These are phyloP conservation scores for Pygocentrus nattereri DNA, from an alignment of 2,797 vertebrate genomes.

Conservation along the genomic window DNA sequence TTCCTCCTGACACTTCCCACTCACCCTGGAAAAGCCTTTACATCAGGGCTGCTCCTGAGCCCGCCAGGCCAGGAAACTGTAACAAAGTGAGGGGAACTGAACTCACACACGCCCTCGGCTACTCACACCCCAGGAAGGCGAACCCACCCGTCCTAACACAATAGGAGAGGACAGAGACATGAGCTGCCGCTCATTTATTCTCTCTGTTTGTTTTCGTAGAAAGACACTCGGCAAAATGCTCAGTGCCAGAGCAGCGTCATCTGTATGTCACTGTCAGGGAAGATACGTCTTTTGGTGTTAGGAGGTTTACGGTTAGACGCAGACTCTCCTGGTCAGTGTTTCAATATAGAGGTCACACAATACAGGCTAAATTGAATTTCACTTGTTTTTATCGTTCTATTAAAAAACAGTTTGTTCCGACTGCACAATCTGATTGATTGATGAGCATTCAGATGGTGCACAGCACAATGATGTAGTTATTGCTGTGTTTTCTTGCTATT, in stretches of 20 bases:
- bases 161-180: conserved; percentile 10
- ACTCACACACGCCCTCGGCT: conserved; percentile 48
- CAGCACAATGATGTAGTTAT: too few relatives aligned
- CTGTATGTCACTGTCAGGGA: neutral
- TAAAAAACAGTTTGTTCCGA: too few relatives aligned
- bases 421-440: too few relatives aligned
- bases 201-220: conserved; percentile 19
- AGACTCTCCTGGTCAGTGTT: too few relatives aligned
- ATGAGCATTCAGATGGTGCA: too few relatives aligned
- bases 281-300: neutral
- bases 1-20: conserved; percentile 63
- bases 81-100: conserved; percentile 79
- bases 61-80: conserved; percentile 72
- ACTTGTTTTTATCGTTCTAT: too few relatives aligned
- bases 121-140: conserved; percentile 33
- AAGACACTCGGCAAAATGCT: neutral
- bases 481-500: too few relatives aligned
- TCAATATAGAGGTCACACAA: too few relatives aligned
- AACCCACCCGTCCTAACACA: conserved; percentile 37
- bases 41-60: conserved; percentile 67
- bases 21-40: conserved; percentile 69
- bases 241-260: neutral
- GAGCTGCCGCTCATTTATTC: neutral
- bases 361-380: too few relatives aligned
- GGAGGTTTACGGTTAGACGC: neutral